Percentiles rank a stretch among this genome's conserved stretches.
These are phyloP conservation scores for Rana temporaria DNA, from an alignment of 2,113 vertebrate genomes.

Conservation along the genomic window DNA sequence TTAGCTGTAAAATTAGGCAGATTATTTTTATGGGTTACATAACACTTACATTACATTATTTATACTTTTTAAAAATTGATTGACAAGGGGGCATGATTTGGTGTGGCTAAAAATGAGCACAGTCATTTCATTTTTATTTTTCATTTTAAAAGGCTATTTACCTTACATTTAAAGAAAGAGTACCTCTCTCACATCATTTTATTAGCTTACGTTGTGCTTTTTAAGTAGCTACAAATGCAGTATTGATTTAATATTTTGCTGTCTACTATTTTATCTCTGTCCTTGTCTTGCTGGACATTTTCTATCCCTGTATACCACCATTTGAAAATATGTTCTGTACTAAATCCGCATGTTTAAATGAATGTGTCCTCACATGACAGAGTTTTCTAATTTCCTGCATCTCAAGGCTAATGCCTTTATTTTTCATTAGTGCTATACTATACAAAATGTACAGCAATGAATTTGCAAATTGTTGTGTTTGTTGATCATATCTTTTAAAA, in stretches of 20 bases:
- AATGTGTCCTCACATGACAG: conserved; percentile 2
- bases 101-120: too few relatives aligned
- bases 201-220: background rate
- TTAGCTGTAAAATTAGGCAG: too few relatives aligned
- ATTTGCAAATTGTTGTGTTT: background rate
- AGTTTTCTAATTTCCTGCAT: background rate
- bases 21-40: too few relatives aligned
- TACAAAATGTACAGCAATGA: background rate
- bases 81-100: too few relatives aligned
- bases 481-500: conserved; percentile 2
- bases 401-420: conserved; percentile 3
- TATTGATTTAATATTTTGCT: background rate
- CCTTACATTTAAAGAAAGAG: too few relatives aligned
- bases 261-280: background rate
- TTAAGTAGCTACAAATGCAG: background rate
- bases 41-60: too few relatives aligned
- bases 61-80: too few relatives aligned
- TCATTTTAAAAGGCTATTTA: too few relatives aligned
- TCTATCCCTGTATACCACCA: background rate
- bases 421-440: background rate
- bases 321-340: background rate
- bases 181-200: too few relatives aligned
- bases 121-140: too few relatives aligned
- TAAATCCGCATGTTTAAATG: conserved; percentile 1
- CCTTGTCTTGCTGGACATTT: background rate